phyloP scores from a whole-genome alignment of 2,888 invertebrate species.

The Drosophila testacea region DNA sequence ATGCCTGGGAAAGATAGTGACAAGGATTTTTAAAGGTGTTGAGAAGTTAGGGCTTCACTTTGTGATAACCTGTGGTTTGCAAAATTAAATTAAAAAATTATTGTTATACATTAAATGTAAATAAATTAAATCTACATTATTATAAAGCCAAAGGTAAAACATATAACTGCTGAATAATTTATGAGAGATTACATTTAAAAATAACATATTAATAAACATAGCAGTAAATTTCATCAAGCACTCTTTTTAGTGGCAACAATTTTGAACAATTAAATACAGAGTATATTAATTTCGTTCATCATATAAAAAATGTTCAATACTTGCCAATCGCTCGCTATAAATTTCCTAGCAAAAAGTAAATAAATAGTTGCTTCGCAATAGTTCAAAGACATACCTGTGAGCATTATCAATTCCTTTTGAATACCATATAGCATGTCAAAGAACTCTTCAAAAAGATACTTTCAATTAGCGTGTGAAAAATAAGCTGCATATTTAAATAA shows the following conservation, averaged over 20 bases:
- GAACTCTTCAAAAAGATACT: conserved; percentile 8
- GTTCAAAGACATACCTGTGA: conserved; percentile 23
- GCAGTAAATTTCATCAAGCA: too few species aligned
- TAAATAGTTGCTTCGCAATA: not conserved
- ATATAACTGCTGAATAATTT: too few species aligned
- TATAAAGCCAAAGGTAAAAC: too few species aligned
- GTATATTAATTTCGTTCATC: too few species aligned
- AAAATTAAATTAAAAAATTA: too few species aligned
- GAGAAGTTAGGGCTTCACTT: not conserved
- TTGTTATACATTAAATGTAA: too few species aligned
- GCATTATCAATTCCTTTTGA: conserved; percentile 11
- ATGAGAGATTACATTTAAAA: too few species aligned
- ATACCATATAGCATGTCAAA: not conserved
- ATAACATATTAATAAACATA: too few species aligned
- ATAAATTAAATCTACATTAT: too few species aligned
- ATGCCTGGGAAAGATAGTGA: conserved; percentile 31
- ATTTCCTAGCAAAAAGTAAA: conserved; percentile 2
- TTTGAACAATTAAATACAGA: too few species aligned
- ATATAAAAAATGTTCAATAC: not conserved
- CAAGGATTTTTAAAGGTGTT: conserved; percentile 8
- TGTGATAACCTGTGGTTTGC: conserved; percentile 25
- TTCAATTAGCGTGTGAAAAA: conserved; percentile 23
- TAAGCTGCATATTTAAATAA: conserved; percentile 16
- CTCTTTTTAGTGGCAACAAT: too few species aligned
- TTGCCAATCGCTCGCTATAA: conserved; percentile 16